phyloP scores from a whole-genome alignment of 2,888 invertebrate species.

The Norana najaformis region DNA sequence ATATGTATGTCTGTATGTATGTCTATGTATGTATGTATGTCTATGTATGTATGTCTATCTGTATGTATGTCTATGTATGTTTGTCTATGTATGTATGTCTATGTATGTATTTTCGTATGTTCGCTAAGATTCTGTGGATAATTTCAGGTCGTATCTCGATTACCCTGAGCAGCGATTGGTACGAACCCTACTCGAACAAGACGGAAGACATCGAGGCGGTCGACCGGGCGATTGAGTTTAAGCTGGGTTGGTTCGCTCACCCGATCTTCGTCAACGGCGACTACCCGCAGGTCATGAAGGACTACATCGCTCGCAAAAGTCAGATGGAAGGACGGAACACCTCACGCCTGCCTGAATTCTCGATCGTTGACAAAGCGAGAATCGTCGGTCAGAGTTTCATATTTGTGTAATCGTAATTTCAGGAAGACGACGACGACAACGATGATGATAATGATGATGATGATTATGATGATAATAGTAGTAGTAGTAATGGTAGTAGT shows the following conservation, averaged over 20 bases:
- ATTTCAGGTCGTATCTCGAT: conserved; percentile 41
- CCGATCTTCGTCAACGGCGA: conserved; percentile 45
- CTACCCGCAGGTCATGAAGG: conserved; percentile 45
- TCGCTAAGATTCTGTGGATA: neutral
- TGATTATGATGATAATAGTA: neutral
- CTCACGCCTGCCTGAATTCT: conserved; percentile 47
- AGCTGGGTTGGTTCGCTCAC: conserved; percentile 45
- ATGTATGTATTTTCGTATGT: no score
- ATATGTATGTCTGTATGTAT: no score
- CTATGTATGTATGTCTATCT: no score
- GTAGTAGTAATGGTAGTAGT: neutral
- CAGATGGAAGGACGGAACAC: conserved; percentile 40
- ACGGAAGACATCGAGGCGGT: conserved; percentile 39
- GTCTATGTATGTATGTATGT: no score
- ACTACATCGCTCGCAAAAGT: conserved; percentile 40
- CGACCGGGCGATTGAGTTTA: conserved; percentile 40
- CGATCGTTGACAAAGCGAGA: conserved; percentile 41
- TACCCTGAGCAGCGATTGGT: conserved; percentile 42
- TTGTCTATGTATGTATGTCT: no score
- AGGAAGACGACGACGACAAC: no score
- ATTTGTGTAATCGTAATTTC: no score
- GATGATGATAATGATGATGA: neutral
- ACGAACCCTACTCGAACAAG: conserved; percentile 37
- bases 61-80: no score
- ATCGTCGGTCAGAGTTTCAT: conserved; percentile 35